phyloP scores from a whole-genome alignment of 2,797 vertebrate species.

The Chelmon rostratus region DNA sequence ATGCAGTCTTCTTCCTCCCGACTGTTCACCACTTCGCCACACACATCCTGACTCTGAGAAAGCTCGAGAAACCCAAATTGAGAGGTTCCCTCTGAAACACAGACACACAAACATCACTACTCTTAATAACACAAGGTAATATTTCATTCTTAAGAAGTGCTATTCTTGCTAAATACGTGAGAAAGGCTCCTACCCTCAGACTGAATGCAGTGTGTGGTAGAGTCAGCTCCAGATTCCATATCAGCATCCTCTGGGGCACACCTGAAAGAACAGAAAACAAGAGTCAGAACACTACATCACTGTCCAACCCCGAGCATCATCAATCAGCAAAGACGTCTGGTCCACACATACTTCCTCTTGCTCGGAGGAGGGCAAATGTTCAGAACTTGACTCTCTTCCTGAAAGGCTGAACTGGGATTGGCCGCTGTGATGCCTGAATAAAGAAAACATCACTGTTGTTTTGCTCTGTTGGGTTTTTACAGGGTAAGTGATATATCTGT shows the following conservation, averaged over 20 bases:
- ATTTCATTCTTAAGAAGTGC: neutral
- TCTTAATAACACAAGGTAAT: neutral
- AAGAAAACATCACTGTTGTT: neutral
- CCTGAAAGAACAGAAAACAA: constrained; percentile 48
- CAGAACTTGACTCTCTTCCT: constrained; percentile 82
- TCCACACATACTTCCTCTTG: constrained; percentile 74
- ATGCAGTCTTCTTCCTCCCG: constrained; percentile 49
- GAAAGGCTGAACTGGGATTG: constrained; percentile 54
- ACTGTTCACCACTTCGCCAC: constrained; percentile 64
- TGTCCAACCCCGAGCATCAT: neutral
- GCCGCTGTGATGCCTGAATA: constrained; percentile 55
- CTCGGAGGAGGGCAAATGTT: constrained; percentile 60
- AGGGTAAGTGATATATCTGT: too few species aligned
- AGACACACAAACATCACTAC: neutral
- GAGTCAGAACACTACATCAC: neutral
- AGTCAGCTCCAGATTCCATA: constrained; percentile 78
- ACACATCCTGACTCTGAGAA: constrained; percentile 92
- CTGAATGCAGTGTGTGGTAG: constrained; percentile 75
- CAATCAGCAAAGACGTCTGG: neutral
- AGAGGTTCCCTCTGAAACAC: constrained; percentile 85
- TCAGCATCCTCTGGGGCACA: constrained; percentile 66
- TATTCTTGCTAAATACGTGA: neutral
- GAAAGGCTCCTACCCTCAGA: constrained; percentile 83
- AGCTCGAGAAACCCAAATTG: constrained; percentile 92
- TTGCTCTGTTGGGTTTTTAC: neutral